A percentile compares a stretch with the other conserved stretches of the same genome.
phyloP scores from a whole-genome alignment of 1,140 invertebrate species.

The Asbolus verrucosus region DNA sequence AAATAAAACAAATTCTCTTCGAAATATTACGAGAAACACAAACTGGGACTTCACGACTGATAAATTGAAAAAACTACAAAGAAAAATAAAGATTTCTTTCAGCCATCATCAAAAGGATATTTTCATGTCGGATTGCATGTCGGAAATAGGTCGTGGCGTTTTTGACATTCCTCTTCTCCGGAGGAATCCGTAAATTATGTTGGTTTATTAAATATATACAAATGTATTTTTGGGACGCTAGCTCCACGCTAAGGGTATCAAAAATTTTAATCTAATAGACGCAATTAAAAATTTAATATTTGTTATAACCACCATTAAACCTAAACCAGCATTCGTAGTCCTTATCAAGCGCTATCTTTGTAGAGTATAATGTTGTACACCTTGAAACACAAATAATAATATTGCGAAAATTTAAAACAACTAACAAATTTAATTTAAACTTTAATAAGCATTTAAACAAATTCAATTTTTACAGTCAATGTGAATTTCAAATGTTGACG shows the following conservation, averaged over 20 bases:
- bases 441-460: too few relatives aligned
- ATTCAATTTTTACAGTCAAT: too few relatives aligned
- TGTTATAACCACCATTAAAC: too few relatives aligned
- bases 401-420: background rate
- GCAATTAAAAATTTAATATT: too few relatives aligned
- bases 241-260: background rate
- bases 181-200: background rate
- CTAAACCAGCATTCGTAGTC: too few relatives aligned
- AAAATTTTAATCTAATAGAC: too few relatives aligned
- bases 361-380: too few relatives aligned
- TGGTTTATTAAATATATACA: background rate
- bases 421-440: background rate
- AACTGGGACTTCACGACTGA: background rate
- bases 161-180: background rate
- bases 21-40: slow-evolving; percentile 3
- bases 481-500: too few relatives aligned
- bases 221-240: background rate
- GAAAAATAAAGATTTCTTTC: background rate
- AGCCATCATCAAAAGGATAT: background rate
- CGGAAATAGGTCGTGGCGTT: background rate
- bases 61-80: slow-evolving; percentile 14
- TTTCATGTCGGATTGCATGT: background rate
- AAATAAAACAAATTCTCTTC: slow-evolving; percentile 21
- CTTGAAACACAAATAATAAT: background rate
- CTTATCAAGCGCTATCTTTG: too few relatives aligned